Evolutionary conservation across 2,797 vertebrate genomes (phyloP).

Genomic region (Oceanodroma leucorhoa): DNA sequence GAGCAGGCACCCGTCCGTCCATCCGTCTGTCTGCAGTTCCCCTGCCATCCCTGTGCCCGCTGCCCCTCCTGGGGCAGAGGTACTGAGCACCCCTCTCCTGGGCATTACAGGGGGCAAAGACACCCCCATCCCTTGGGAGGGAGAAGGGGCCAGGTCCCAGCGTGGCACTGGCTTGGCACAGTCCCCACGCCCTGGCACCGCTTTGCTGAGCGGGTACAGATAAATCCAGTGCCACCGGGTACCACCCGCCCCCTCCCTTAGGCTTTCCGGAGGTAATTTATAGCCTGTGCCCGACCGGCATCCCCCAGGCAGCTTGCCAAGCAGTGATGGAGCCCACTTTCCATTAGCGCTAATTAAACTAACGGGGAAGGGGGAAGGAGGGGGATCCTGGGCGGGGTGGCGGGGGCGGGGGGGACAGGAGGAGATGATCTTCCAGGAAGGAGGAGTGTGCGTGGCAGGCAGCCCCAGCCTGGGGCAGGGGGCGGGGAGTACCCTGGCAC

Average conservation of each 20-base stretch:
- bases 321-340: slow-evolving; percentile 61
- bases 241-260: not conserved
- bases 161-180: not conserved
- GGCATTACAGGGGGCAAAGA: not conserved
- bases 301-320: slow-evolving; percentile 68
- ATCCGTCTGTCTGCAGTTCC: not conserved
- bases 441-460: not conserved
- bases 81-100: not conserved
- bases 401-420: no score
- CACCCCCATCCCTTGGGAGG: not conserved
- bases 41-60: not conserved
- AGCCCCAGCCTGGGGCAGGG: not conserved
- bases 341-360: slow-evolving; percentile 75
- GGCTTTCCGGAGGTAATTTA: slow-evolving; percentile 53
- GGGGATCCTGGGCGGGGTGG: not conserved
- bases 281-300: slow-evolving; percentile 31
- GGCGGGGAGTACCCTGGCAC: not conserved
- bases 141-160: not conserved
- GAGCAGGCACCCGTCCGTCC: not conserved
- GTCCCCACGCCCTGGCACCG: accelerated
- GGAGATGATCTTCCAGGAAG: slow-evolving; percentile 38
- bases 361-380: not conserved
- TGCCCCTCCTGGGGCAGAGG: not conserved
- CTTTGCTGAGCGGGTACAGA: not conserved
- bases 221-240: not conserved